Percentiles rank a stretch among this genome's conserved stretches.
Evolutionary conservation across 2,888 invertebrate species (phyloP).

Genomic region (Caenorhabditis doughertyi): DNA sequence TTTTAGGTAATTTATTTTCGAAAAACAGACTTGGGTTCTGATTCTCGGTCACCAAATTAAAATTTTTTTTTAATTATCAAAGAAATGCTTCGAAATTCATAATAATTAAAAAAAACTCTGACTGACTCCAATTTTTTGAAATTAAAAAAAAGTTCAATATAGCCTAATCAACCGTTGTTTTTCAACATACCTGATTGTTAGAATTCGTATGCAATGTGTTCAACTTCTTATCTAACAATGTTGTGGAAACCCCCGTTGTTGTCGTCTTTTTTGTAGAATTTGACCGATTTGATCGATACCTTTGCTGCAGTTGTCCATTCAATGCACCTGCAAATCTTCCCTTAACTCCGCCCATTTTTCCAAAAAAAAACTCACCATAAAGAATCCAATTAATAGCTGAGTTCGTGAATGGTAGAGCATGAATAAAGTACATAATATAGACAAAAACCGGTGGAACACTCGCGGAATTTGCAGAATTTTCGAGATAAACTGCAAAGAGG

Average conservation of each 20-base stretch:
- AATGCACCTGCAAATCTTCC: conserved; percentile 74
- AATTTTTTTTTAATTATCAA: too few species aligned
- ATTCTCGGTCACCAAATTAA: too few species aligned
- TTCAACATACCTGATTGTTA: conserved; percentile 42
- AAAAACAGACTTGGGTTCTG: too few species aligned
- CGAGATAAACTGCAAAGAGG: conserved; percentile 81
- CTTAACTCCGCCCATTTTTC: background rate
- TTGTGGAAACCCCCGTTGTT: conserved; percentile 35
- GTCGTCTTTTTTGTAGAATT: conserved; percentile 53
- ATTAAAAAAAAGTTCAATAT: background rate
- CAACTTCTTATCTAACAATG: conserved; percentile 36
- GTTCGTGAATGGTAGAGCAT: conserved; percentile 81
- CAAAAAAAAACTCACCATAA: conserved; percentile 71
- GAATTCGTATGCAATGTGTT: conserved; percentile 26
- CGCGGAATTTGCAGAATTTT: conserved; percentile 70
- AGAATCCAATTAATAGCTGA: conserved; percentile 82
- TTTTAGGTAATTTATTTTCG: too few species aligned
- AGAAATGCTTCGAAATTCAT: too few species aligned
- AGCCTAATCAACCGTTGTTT: background rate
- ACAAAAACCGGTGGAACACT: conserved; percentile 79
- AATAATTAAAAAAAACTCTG: too few species aligned
- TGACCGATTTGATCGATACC: conserved; percentile 70
- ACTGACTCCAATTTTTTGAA: too few species aligned
- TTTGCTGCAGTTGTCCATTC: conserved; percentile 80
- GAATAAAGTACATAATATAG: conserved; percentile 82